Conservation (phyloP, 2,113 vertebrate species). For the Thalassoma bifasciatum region DNA sequence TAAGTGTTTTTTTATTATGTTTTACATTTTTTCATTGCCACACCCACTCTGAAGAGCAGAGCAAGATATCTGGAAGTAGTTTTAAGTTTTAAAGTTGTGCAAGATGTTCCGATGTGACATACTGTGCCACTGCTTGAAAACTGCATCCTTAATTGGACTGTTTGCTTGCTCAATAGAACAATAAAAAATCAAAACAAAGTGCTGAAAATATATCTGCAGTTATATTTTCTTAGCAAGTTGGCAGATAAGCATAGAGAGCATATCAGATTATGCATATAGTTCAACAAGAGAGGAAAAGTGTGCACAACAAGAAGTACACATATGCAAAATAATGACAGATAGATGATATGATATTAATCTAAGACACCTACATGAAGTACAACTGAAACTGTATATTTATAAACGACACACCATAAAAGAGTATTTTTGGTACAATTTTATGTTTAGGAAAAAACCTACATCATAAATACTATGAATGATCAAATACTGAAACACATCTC, state of each 20-base stretch:
- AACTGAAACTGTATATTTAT: no score
- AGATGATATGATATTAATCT: no score
- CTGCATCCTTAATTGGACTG: neutral
- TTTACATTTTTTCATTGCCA: no score
- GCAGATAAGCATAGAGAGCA: conserved; percentile 1
- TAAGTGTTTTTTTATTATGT: no score
- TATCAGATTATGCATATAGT: neutral
- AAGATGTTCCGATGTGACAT: neutral
- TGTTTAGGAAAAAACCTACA: no score
- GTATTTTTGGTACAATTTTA: no score
- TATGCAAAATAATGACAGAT: neutral
- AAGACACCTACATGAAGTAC: no score
- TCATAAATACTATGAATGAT: no score
- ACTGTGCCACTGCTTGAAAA: neutral
- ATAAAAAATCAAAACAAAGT: neutral
- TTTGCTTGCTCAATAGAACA: neutral
- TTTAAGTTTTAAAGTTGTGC: neutral
- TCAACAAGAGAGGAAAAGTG: conserved; percentile 1
- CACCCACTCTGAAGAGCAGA: neutral
- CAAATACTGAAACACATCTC: no score
- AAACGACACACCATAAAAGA: no score
- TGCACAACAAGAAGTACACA: neutral
- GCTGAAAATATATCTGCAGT: conserved; percentile 1
- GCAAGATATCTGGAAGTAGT: neutral
- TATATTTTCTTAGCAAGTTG: neutral